Percentiles rank a stretch among this genome's conserved stretches.
These are phyloP conservation scores for Colistium nudipinnis DNA, from an alignment of 2,113 vertebrate genomes.

Conservation along the genomic window DNA sequence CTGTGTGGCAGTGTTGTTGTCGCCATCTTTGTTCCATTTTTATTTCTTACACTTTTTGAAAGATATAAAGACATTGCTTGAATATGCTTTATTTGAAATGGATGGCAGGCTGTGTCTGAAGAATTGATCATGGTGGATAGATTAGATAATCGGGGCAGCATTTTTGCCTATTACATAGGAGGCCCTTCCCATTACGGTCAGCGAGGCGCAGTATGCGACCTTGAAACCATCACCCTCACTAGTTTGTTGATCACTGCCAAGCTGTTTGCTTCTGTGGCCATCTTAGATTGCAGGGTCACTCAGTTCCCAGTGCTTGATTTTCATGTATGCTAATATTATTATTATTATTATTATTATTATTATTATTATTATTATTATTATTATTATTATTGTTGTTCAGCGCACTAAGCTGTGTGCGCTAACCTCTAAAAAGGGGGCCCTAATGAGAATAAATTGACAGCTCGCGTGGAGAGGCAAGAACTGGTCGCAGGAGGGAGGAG, in stretches of 20 bases:
- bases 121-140: conserved; percentile 22
- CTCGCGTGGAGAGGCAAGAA: conserved; percentile 42
- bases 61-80: conserved; percentile 34
- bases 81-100: conserved; percentile 28
- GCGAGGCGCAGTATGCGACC: conserved; percentile 51
- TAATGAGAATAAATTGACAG: conserved; percentile 41
- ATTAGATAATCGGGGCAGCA: conserved; percentile 23
- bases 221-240: conserved; percentile 39
- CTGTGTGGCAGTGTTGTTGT: conserved; percentile 68
- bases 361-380: no score
- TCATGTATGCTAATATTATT: conserved; percentile 51
- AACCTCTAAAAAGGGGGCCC: conserved; percentile 39
- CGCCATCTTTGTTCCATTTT: conserved; percentile 66
- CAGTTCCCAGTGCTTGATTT: conserved; percentile 21
- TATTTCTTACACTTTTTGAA: conserved; percentile 55
- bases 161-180: conserved; percentile 29
- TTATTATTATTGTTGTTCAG: conserved; percentile 51
- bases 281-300: conserved; percentile 44
- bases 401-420: conserved; percentile 22
- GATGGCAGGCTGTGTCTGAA: conserved; percentile 59
- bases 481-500: conserved; percentile 38
- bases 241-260: conserved; percentile 71
- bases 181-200: conserved; percentile 26
- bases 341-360: no score
- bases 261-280: conserved; percentile 45